Conservation (phyloP, 2,888 invertebrate genomes). For the Meghimatium bilineatum region DNA sequence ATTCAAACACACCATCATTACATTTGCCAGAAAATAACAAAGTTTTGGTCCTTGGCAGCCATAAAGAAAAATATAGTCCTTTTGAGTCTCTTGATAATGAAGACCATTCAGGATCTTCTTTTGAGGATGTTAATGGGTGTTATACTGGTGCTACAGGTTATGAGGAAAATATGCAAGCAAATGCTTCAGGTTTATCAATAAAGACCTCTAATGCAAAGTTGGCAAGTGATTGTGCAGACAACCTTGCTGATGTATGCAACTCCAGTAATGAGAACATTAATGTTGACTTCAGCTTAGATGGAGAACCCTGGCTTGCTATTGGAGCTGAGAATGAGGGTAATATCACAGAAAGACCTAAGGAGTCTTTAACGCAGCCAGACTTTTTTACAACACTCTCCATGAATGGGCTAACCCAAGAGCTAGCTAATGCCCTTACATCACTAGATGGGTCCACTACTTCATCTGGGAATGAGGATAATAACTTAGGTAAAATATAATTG, state of each 20-base stretch:
- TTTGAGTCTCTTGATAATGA: neutral
- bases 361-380: constrained; percentile 61
- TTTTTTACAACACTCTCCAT: constrained; percentile 69
- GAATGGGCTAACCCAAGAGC: constrained; percentile 72
- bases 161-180: constrained; percentile 8
- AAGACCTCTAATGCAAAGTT: neutral
- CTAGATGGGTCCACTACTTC: constrained; percentile 54
- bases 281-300: constrained; percentile 40
- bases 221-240: constrained; percentile 1
- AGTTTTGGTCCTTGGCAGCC: neutral
- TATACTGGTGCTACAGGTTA: neutral
- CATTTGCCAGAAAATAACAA: neutral
- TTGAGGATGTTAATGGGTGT: neutral
- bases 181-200: neutral
- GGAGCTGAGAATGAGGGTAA: constrained; percentile 46
- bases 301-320: constrained; percentile 54
- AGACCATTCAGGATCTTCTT: neutral
- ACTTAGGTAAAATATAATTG: constrained; percentile 26
- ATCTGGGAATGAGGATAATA: constrained; percentile 33
- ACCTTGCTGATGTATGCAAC: neutral
- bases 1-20: constrained; percentile 21
- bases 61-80: neutral
- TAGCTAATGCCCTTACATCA: constrained; percentile 70
- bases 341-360: constrained; percentile 4
- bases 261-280: constrained; percentile 26